phyloP scores from a whole-genome alignment of 2,797 vertebrate genomes.

The Melanogrammus aeglefinus region DNA sequence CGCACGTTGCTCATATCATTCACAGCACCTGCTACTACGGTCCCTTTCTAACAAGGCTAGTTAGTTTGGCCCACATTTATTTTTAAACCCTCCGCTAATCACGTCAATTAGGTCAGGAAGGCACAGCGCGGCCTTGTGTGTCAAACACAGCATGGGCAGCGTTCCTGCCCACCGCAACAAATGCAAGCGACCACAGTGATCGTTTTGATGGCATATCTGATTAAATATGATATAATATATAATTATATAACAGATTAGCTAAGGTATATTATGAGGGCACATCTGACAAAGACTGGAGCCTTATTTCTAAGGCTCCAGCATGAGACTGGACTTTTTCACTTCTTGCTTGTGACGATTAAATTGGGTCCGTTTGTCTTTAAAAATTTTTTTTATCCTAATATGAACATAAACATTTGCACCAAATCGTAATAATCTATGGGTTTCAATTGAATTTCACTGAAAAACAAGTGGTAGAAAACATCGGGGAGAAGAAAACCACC shows the following conservation, averaged over 20 bases:
- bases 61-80: slow-evolving; percentile 67
- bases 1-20: slow-evolving; percentile 1
- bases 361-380: too few species aligned
- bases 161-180: slow-evolving; percentile 49
- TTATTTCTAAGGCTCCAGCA: neutral
- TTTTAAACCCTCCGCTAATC: slow-evolving; percentile 74
- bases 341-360: too few species aligned
- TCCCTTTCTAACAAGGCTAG: slow-evolving; percentile 60
- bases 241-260: too few species aligned
- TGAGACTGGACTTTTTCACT: too few species aligned
- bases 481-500: neutral
- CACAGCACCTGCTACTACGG: slow-evolving; percentile 31
- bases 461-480: neutral
- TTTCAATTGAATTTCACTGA: neutral
- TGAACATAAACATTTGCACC: too few species aligned
- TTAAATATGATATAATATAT: too few species aligned
- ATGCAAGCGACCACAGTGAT: slow-evolving; percentile 7
- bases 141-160: slow-evolving; percentile 41
- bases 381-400: too few species aligned
- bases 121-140: slow-evolving; percentile 58
- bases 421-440: too few species aligned
- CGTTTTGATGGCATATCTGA: neutral
- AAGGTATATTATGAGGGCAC: too few species aligned
- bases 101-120: slow-evolving; percentile 74
- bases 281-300: too few species aligned